These are phyloP conservation scores for Brassicogethes aeneus DNA, from an alignment of 2,888 invertebrate genomes.

Conservation along the genomic window DNA sequence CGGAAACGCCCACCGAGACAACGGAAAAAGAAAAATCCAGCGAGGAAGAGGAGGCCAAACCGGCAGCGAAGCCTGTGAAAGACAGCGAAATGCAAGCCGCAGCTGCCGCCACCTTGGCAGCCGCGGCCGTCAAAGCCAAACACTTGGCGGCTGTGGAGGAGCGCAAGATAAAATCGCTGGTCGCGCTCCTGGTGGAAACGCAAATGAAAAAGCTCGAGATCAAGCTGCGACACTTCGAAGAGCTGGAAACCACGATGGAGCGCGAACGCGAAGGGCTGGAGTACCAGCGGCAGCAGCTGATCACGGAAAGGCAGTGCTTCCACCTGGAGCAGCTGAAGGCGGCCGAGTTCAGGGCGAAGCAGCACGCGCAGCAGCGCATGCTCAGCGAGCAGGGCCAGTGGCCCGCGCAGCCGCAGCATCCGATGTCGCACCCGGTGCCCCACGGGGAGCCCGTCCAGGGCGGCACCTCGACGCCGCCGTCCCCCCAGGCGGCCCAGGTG, in stretches of 20 bases:
- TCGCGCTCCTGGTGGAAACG: constrained; percentile 95
- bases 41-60: constrained; percentile 22
- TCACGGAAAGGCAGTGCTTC: constrained; percentile 96
- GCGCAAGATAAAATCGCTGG: constrained; percentile 94
- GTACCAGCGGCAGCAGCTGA: constrained; percentile 95
- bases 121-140: constrained; percentile 98
- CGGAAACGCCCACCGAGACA: constrained; percentile 32
- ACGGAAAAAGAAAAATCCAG: constrained; percentile 45
- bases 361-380: constrained; percentile 85
- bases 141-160: constrained; percentile 98
- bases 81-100: constrained; percentile 76
- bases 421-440: constrained; percentile 30
- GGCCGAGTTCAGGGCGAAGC: constrained; percentile 92
- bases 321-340: constrained; percentile 96
- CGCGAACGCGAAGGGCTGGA: constrained; percentile 86
- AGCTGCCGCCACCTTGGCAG: constrained; percentile 92
- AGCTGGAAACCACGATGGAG: constrained; percentile 95
- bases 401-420: constrained; percentile 36
- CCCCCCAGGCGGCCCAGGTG: constrained; percentile 42
- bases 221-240: constrained; percentile 96
- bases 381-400: constrained; percentile 57
- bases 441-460: constrained; percentile 37
- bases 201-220: constrained; percentile 99
- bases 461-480: constrained; percentile 45
- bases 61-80: constrained; percentile 31